phyloP scores from a whole-genome alignment of 2,797 vertebrate genomes.

The Falco berigora region DNA sequence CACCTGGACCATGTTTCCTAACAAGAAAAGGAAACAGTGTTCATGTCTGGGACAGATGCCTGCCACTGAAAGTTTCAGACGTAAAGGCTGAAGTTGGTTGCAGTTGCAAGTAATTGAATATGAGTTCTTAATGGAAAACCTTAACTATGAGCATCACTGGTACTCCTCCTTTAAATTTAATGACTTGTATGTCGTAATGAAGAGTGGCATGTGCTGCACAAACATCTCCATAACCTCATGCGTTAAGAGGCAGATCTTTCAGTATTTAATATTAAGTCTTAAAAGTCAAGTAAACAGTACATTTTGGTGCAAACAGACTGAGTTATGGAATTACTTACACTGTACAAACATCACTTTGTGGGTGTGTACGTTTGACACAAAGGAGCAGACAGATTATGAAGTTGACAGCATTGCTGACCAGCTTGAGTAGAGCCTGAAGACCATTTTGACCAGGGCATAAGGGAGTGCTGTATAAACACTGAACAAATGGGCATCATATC shows the following conservation, averaged over 20 bases:
- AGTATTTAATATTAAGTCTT: not conserved
- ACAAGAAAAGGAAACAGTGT: not conserved
- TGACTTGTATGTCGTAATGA: not conserved
- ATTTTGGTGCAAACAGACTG: slow-evolving; percentile 24
- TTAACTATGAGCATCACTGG: not conserved
- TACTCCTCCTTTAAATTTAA: slow-evolving; percentile 37
- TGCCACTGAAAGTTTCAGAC: not conserved
- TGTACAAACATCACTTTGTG: not conserved
- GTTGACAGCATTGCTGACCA: not conserved
- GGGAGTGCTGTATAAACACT: not conserved
- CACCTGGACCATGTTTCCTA: not conserved
- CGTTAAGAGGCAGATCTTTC: not conserved
- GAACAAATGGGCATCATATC: not conserved
- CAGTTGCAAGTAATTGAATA: not conserved
- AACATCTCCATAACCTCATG: slow-evolving; percentile 59
- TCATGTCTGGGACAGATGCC: not conserved
- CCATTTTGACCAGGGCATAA: not conserved
- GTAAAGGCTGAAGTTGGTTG: not conserved
- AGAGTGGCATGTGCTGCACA: slow-evolving; percentile 25
- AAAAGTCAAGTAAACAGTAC: slow-evolving; percentile 33
- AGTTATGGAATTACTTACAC: slow-evolving; percentile 54
- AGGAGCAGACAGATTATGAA: not conserved
- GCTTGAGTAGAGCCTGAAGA: not conserved
- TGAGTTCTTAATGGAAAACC: slow-evolving; percentile 17
- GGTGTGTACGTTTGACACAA: slow-evolving; percentile 4